These are phyloP conservation scores for Channa striata DNA, from an alignment of 2,797 vertebrate species.

Conservation along the genomic window DNA sequence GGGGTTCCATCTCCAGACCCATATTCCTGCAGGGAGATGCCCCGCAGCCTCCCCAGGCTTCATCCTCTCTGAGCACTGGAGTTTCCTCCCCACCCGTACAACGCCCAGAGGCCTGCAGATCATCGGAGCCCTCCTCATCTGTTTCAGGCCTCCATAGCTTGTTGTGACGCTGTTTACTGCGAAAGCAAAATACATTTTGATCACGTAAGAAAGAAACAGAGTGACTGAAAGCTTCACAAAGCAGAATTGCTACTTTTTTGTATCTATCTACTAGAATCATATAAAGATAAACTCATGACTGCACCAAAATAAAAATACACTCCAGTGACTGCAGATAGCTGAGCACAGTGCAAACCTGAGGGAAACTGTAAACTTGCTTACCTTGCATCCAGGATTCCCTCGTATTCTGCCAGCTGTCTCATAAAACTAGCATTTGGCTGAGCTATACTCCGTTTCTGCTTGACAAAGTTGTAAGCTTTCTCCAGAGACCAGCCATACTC, in stretches of 20 bases:
- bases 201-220: neutral
- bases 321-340: neutral
- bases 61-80: conserved; percentile 70
- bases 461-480: conserved; percentile 93
- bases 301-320: neutral
- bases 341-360: neutral
- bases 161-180: conserved; percentile 96
- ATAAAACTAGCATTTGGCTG: conserved; percentile 94
- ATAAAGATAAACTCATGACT: neutral
- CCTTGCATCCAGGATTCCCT: conserved; percentile 97
- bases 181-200: conserved; percentile 8
- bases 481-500: conserved; percentile 96
- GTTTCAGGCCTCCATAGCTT: conserved; percentile 93
- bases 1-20: conserved; percentile 85
- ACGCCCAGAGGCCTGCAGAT: conserved; percentile 71
- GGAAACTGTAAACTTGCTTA: conserved; percentile 62
- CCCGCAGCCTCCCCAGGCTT: conserved; percentile 78
- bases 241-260: neutral
- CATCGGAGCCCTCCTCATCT: conserved; percentile 84
- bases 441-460: conserved; percentile 91
- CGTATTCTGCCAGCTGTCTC: conserved; percentile 95
- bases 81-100: conserved; percentile 77
- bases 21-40: conserved; percentile 72
- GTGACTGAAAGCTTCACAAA: neutral
- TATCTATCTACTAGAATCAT: neutral